A percentile compares a stretch with the other conserved stretches of the same genome.
Evolutionary conservation across 2,888 invertebrate species (phyloP).

Genomic region (Drosophila affinis): DNA sequence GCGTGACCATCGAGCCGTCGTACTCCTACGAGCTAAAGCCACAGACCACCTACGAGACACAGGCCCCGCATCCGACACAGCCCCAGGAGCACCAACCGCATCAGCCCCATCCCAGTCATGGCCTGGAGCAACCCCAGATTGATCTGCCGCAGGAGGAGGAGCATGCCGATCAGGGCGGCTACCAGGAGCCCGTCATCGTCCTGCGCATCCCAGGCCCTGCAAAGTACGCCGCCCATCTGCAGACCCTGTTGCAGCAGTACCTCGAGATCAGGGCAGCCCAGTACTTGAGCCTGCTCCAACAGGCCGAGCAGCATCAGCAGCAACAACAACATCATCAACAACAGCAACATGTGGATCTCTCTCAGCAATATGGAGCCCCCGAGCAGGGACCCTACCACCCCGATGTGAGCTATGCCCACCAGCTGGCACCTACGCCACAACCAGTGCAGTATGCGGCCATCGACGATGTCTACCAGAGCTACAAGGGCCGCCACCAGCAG

Average conservation of each 20-base stretch:
- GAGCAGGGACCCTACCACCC: slow-evolving; percentile 62
- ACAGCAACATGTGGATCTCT: slow-evolving; percentile 32
- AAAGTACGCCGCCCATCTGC: slow-evolving; percentile 83
- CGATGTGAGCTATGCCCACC: slow-evolving; percentile 67
- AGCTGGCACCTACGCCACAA: slow-evolving; percentile 60
- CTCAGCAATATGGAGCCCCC: slow-evolving; percentile 41
- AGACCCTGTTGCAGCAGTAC: slow-evolving; percentile 82
- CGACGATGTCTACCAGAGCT: slow-evolving; percentile 80
- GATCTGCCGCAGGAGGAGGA: slow-evolving; percentile 61
- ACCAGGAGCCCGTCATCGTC: slow-evolving; percentile 83
- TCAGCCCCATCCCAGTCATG: slow-evolving; percentile 23
- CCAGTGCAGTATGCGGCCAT: slow-evolving; percentile 75
- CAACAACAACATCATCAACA: slow-evolving; percentile 54
- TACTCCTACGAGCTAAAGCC: slow-evolving; percentile 84
- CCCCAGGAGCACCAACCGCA: slow-evolving; percentile 37
- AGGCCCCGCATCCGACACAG: slow-evolving; percentile 27
- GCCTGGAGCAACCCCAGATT: slow-evolving; percentile 64
- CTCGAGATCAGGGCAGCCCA: slow-evolving; percentile 83
- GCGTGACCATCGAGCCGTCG: slow-evolving; percentile 86
- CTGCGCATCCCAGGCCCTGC: slow-evolving; percentile 83
- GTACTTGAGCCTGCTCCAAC: slow-evolving; percentile 81
- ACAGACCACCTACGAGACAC: slow-evolving; percentile 67
- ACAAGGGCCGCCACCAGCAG: slow-evolving; percentile 75
- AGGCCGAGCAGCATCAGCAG: slow-evolving; percentile 77
- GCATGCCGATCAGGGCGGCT: slow-evolving; percentile 44